Base-by-base conservation (phyloP, 2,797 vertebrate genomes). In the Balearica regulorum region DNA sequence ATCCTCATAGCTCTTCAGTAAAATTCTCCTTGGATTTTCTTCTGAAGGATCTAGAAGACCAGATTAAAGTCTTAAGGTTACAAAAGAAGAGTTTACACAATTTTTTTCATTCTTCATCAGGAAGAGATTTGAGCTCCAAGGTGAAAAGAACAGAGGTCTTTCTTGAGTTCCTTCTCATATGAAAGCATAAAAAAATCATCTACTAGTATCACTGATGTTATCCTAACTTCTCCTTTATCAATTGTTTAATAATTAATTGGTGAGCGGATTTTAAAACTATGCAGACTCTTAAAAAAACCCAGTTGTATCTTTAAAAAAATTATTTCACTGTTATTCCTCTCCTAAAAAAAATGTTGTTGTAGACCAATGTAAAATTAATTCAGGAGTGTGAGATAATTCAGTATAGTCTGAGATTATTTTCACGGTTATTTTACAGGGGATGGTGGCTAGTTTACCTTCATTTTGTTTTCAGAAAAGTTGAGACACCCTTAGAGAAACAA, bases 271-370 rank as follows among this genome's bases (percentile, higher is more conserved):
- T 84, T 17, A 41, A 87, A 90, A 46, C 22, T 53, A 43, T 0
- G 0, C 14, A 69, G 29, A 86, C 6, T 18, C 6, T 54, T 71
- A 12, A 72, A 83, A 65, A 17, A 5, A 6, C 0, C 0, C 10
- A 44, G 28, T 21, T 13, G 1, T 69, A 69, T 10, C 21, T 79
- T 87, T 48, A 8, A 51, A 79, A 73, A 85, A 61, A 39, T 12
- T 29, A 15, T 69, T 77, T 77, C 20, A n/a, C 26, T 66, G 5
- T 57, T 53, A 87, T 19, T 79, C 21, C 8, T 73, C 39, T 51
- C 48, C 28, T 73, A 9, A 71, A 77, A 90, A 90, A 84, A 31
- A 2, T 28, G 21, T 29, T 85, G n/a, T 20, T 53, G 43, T 55
- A 57, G 57, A 71, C 4, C 57, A 85, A 25, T 3, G 6, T 17